These are phyloP conservation scores for Cathartes aura DNA, from an alignment of 2,113 vertebrate species.

Conservation along the genomic window DNA sequence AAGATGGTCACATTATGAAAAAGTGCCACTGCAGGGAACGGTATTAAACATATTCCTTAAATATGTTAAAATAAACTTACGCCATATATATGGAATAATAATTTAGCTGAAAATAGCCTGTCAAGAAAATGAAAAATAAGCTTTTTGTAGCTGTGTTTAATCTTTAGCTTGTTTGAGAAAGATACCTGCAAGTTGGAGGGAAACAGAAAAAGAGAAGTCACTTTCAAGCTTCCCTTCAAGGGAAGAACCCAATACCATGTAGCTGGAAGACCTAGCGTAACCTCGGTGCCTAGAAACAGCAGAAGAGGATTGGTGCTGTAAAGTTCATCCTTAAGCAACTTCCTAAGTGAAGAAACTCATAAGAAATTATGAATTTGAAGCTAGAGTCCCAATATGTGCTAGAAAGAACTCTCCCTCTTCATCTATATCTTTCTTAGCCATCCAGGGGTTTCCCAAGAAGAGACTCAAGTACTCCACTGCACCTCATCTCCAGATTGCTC, in stretches of 20 bases:
- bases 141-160: not conserved
- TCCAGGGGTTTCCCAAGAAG: not conserved
- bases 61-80: not conserved
- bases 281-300: not conserved
- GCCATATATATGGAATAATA: not conserved
- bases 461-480: not conserved
- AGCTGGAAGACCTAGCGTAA: not conserved
- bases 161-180: not conserved
- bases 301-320: not conserved
- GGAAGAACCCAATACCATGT: not conserved
- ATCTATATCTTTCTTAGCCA: not conserved
- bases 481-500: not conserved
- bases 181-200: not conserved
- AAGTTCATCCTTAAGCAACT: not conserved
- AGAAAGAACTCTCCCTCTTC: not conserved
- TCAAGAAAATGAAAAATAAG: not conserved
- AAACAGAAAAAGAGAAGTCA: not conserved
- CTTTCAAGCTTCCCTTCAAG: not conserved
- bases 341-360: not conserved
- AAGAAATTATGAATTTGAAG: not conserved
- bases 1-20: not conserved
- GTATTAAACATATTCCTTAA: not conserved
- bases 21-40: not conserved
- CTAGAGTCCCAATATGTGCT: not conserved
- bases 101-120: not conserved